Conservation (phyloP, 2,113 vertebrate species). For the Oncorhynchus keta region DNA sequence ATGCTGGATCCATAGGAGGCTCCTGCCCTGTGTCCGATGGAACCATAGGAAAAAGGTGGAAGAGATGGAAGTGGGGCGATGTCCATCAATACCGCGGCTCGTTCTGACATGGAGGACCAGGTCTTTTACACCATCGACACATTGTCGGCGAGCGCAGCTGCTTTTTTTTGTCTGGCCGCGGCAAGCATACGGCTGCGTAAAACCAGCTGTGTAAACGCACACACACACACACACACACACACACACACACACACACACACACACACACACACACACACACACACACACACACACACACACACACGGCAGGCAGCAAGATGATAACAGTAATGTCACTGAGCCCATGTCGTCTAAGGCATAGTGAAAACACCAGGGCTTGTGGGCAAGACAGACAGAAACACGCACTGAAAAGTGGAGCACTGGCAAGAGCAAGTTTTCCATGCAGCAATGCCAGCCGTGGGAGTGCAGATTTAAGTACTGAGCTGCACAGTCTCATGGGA, state of each 20-base stretch:
- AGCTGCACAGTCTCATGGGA: slow-evolving; percentile 37
- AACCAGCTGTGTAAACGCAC: slow-evolving; percentile 70
- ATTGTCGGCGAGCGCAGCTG: slow-evolving; percentile 53
- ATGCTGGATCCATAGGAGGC: slow-evolving; percentile 37
- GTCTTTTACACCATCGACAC: slow-evolving; percentile 55
- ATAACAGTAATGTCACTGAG: slow-evolving; percentile 25
- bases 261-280: slow-evolving; percentile 53
- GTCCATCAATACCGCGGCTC: slow-evolving; percentile 51
- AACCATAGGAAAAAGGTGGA: slow-evolving; percentile 29
- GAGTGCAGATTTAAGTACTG: slow-evolving; percentile 23
- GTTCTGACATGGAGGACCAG: slow-evolving; percentile 54
- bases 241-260: slow-evolving; percentile 46
- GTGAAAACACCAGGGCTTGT: no score
- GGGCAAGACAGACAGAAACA: no score
- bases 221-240: slow-evolving; percentile 55
- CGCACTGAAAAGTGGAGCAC: no score
- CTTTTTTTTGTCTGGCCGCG: slow-evolving; percentile 46
- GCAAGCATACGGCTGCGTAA: slow-evolving; percentile 33
- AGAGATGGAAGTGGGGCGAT: slow-evolving; percentile 31
- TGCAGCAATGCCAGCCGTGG: not conserved
- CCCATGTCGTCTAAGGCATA: not conserved
- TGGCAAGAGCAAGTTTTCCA: not conserved
- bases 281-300: slow-evolving; percentile 54
- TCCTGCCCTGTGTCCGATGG: slow-evolving; percentile 32
- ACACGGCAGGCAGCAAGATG: slow-evolving; percentile 4